A percentile compares a stretch with the other conserved stretches of the same genome.
Evolutionary conservation across 2,113 vertebrate genomes (phyloP).

Genomic region (Oncorhynchus keta): DNA sequence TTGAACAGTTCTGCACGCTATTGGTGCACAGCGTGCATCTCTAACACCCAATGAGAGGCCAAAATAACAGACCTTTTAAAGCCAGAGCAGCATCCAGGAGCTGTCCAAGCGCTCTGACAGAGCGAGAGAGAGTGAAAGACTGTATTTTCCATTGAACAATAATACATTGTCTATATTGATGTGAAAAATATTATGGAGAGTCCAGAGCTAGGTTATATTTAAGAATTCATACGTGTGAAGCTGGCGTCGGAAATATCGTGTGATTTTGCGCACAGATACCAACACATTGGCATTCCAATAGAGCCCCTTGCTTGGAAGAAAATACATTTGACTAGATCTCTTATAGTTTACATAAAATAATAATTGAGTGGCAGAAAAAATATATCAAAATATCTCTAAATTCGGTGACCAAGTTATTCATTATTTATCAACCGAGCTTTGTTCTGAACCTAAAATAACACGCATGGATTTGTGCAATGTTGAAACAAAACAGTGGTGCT

Average conservation of each 20-base stretch:
- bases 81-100: neutral
- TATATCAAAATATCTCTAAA: constrained; percentile 6
- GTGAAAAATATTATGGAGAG: too few relatives aligned
- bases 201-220: too few relatives aligned
- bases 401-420: constrained; percentile 7
- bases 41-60: constrained; percentile 54
- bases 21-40: constrained; percentile 66
- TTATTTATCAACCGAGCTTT: too few relatives aligned
- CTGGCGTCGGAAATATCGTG: too few relatives aligned
- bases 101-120: too few relatives aligned
- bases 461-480: neutral
- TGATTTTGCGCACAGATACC: neutral
- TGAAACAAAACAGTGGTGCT: constrained; percentile 16
- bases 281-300: neutral
- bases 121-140: too few relatives aligned
- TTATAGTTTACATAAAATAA: too few relatives aligned
- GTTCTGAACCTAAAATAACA: constrained; percentile 13
- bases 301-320: constrained; percentile 61
- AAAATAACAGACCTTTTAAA: neutral
- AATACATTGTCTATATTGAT: too few relatives aligned
- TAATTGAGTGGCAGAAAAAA: too few relatives aligned
- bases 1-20: constrained; percentile 57
- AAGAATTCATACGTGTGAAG: too few relatives aligned
- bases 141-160: too few relatives aligned
- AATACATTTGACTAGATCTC: too few relatives aligned